Evolutionary conservation across 2,888 invertebrate species (phyloP).

Genomic region (Allophyes oxyacanthae): DNA sequence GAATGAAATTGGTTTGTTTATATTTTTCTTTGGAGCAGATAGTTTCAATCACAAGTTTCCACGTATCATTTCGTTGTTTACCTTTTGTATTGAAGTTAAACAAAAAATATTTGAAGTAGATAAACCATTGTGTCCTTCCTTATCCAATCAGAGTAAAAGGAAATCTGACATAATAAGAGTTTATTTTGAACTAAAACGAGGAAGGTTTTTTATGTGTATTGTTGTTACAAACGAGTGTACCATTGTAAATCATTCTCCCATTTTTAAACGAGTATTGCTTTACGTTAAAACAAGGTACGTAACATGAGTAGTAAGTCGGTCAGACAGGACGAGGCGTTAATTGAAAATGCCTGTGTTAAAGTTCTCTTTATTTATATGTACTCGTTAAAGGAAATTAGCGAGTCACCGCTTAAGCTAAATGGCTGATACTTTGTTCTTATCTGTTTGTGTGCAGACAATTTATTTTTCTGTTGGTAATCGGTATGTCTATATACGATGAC

Average conservation of each 20-base stretch:
- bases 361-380: constrained; percentile 33
- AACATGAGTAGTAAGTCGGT: constrained; percentile 38
- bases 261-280: constrained; percentile 21
- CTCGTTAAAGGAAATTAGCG: constrained; percentile 47
- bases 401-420: constrained; percentile 35
- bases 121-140: no score
- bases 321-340: constrained; percentile 43
- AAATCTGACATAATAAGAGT: no score
- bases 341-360: constrained; percentile 44
- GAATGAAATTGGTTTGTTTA: no score
- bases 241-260: constrained; percentile 1
- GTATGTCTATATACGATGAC: neutral
- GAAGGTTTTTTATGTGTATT: constrained; percentile 3
- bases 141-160: no score
- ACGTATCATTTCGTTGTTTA: no score
- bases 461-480: constrained; percentile 17
- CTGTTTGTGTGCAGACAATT: constrained; percentile 3
- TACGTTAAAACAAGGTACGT: constrained; percentile 29
- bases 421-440: constrained; percentile 31
- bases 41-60: no score
- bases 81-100: no score
- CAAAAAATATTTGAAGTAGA: no score
- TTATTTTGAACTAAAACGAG: no score
- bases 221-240: neutral
- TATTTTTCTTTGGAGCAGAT: no score